Evolutionary conservation across 2,797 vertebrate genomes (phyloP).

Genomic region (Emydoidea blandingii): DNA sequence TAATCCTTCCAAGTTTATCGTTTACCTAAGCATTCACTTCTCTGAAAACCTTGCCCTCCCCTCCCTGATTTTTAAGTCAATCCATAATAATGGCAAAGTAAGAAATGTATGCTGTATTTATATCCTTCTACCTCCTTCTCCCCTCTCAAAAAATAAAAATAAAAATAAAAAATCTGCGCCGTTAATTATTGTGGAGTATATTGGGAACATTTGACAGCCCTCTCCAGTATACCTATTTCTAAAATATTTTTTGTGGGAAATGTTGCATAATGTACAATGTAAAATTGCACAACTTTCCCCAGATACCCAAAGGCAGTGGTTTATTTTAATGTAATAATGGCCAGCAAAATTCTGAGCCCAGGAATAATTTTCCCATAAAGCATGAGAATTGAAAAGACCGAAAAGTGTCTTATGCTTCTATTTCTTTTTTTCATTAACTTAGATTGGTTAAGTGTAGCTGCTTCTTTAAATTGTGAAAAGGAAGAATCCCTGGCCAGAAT

Average conservation of each 20-base stretch:
- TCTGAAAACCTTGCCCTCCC: background rate
- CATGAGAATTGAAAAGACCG: background rate
- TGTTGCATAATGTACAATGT: background rate
- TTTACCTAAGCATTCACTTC: background rate
- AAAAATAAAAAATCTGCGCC: background rate
- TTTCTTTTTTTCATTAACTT: background rate
- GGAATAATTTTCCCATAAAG: background rate
- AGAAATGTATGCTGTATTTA: background rate
- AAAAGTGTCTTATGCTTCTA: background rate
- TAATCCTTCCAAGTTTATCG: background rate
- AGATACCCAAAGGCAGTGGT: background rate
- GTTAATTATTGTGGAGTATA: background rate
- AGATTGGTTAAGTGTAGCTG: background rate
- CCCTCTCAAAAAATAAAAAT: too few relatives aligned
- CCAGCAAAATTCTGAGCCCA: background rate
- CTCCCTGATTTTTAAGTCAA: background rate
- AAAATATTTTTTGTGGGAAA: background rate
- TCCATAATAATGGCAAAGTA: background rate
- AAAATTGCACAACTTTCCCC: background rate
- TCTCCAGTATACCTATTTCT: background rate
- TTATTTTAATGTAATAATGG: background rate
- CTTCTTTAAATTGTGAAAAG: background rate
- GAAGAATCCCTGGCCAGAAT: conserved; percentile 8
- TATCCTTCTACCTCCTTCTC: background rate
- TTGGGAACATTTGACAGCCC: background rate